Conservation (phyloP, 2,888 invertebrate genomes). For the Lymantria monacha region DNA sequence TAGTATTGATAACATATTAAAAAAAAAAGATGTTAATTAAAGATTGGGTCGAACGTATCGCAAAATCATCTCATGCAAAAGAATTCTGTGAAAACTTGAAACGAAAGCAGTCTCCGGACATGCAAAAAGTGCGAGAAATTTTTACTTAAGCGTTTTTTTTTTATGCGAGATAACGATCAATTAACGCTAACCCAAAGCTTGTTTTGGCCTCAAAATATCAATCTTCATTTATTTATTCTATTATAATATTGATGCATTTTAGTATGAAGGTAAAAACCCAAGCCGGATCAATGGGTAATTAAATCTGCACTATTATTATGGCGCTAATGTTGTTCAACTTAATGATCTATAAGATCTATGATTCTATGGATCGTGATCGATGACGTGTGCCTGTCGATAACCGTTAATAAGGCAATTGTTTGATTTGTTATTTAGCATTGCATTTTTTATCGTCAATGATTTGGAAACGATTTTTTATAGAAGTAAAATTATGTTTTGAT, state of each 20-base stretch:
- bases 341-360: conserved; percentile 47
- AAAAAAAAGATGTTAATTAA: no score
- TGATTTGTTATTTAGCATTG: conserved; percentile 22
- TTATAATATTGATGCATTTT: conserved; percentile 1
- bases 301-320: conserved; percentile 10
- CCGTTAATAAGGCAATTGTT: conserved; percentile 44
- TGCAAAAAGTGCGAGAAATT: neutral
- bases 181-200: no score
- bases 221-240: neutral
- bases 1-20: no score
- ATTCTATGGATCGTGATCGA: conserved; percentile 37
- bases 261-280: conserved; percentile 11
- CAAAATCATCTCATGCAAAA: no score
- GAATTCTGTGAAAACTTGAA: no score
- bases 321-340: conserved; percentile 41
- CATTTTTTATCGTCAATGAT: conserved; percentile 15
- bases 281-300: neutral
- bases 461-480: conserved; percentile 4
- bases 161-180: no score
- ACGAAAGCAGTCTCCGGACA: no score
- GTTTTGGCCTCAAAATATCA: conserved; percentile 18
- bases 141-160: conserved; percentile 3
- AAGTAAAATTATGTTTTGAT: no score
- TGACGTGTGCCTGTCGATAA: conserved; percentile 41
- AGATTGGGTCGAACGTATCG: no score